Evolutionary conservation across 2,888 invertebrate genomes (phyloP), one percentile per base, ranked within the genome.

Genomic region (Mythimna ferrago): DNA sequence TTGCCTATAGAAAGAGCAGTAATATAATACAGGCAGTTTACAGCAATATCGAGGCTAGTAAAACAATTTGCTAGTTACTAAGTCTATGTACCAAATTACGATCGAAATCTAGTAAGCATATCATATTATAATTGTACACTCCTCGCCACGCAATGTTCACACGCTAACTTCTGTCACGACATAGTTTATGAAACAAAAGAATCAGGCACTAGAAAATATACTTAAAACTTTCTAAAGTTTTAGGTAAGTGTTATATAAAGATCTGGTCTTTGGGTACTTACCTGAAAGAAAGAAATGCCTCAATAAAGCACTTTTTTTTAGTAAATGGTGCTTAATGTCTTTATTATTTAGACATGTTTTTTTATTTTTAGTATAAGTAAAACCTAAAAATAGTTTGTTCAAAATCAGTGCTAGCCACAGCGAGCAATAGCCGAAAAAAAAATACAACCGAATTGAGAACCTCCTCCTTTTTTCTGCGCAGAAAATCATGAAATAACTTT

Each of bases 131-230:
- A 84, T 75, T 76, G 75, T 63, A 81, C 71, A 73, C 73, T 81
- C 64, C 61, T 64, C 19, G 72, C 81, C 84, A 84, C 86, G 84
- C 84, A 84, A 85, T 76, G 60, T 72, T 78, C 64, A 72, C 84
- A 84, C 84, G 86, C 86, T 44, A 83, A 73, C 26, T 56, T 21
- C 16, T 76, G 71, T 64, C 74, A 85, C 76, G 76, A 44, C 35
- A 81, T 71, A 58, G 51, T 75, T 69, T 73, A 67, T 67, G n/a
- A 68, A 81, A 83, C 81, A 83, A 83, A 83, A 71, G 69, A 71
- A 65, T 61, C 54, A 11, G 63, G 60, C 41, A 60, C 64, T 64
- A 68, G 41, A 78, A 73, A 65, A 71, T 60, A 14, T 54, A 7
- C 54, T 66, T 38, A 2, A 64, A 78, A 51, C 9, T 41, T 63